A percentile compares a stretch with the other conserved stretches of the same genome.
These are phyloP conservation scores for Ceriagrion tenellum DNA, from an alignment of 2,888 invertebrate species.

Conservation along the genomic window DNA sequence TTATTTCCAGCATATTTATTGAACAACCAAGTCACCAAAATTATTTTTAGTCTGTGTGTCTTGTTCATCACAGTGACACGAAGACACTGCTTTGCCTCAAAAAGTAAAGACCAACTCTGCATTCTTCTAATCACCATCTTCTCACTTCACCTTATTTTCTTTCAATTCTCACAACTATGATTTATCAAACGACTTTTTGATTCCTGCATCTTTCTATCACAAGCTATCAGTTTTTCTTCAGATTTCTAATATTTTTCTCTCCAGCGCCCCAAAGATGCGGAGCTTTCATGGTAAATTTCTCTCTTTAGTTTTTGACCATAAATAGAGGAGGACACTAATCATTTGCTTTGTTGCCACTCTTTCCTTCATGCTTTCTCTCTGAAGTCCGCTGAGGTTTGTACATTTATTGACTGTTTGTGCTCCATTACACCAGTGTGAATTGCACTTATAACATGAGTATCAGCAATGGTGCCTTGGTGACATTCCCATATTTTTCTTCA, in stretches of 20 bases:
- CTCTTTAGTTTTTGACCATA: slow-evolving; percentile 13
- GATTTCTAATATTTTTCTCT: slow-evolving; percentile 29
- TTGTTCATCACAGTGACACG: neutral
- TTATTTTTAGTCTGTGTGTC: neutral
- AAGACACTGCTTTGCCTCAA: neutral
- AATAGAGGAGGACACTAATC: slow-evolving; percentile 65
- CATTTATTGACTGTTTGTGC: slow-evolving; percentile 65
- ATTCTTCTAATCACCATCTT: neutral
- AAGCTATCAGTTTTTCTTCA: neutral
- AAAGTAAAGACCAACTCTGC: neutral
- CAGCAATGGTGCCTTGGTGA: neutral
- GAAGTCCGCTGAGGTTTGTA: slow-evolving; percentile 66
- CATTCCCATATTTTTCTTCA: neutral
- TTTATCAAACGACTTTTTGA: neutral
- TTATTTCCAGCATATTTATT: neutral
- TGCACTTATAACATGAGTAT: slow-evolving; percentile 48
- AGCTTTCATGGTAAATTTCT: slow-evolving; percentile 50
- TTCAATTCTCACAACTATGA: neutral
- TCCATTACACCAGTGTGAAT: slow-evolving; percentile 40
- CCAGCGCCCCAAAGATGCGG: neutral
- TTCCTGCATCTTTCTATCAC: neutral
- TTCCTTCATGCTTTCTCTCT: slow-evolving; percentile 61
- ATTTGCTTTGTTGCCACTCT: slow-evolving; percentile 65
- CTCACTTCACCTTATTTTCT: neutral
- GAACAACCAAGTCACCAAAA: neutral